These are phyloP conservation scores for Eleutherodactylus coqui DNA, from an alignment of 2,797 vertebrate genomes.

Conservation along the genomic window DNA sequence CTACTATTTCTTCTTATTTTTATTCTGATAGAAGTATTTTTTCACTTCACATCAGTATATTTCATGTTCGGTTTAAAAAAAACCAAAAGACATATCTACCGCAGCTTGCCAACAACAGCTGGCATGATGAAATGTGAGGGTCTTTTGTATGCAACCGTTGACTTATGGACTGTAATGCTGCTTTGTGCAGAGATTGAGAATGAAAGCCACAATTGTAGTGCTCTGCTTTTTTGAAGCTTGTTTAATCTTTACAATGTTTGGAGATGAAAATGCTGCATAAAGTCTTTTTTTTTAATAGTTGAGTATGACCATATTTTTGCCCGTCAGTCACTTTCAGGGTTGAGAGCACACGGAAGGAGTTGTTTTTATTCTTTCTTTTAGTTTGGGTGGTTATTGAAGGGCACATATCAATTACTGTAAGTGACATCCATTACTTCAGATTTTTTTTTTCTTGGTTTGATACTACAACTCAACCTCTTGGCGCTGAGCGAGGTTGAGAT, in stretches of 20 bases:
- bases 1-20: conserved; percentile 3
- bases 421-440: not conserved
- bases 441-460: not conserved
- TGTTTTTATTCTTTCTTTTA: not conserved
- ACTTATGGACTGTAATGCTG: conserved; percentile 30
- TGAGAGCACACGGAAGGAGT: not conserved
- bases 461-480: not conserved
- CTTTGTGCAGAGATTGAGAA: conserved; percentile 39
- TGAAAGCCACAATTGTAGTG: not conserved
- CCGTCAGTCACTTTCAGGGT: not conserved
- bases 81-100: not conserved
- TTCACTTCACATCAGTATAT: conserved; percentile 28
- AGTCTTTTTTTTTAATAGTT: not conserved
- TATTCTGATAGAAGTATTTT: conserved; percentile 3
- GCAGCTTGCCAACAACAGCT: conserved; percentile 37
- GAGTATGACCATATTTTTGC: not conserved
- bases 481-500: not conserved
- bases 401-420: not conserved
- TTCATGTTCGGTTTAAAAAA: conserved; percentile 37
- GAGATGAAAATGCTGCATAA: conserved; percentile 7
- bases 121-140: conserved; percentile 19
- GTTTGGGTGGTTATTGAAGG: not conserved
- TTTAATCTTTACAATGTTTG: conserved; percentile 24
- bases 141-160: conserved; percentile 45
- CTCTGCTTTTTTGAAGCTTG: conserved; percentile 23